Evolutionary conservation across 2,113 vertebrate species (phyloP), one percentile per base, ranked within the genome.

Genomic region (Hyperopisus bebe): DNA sequence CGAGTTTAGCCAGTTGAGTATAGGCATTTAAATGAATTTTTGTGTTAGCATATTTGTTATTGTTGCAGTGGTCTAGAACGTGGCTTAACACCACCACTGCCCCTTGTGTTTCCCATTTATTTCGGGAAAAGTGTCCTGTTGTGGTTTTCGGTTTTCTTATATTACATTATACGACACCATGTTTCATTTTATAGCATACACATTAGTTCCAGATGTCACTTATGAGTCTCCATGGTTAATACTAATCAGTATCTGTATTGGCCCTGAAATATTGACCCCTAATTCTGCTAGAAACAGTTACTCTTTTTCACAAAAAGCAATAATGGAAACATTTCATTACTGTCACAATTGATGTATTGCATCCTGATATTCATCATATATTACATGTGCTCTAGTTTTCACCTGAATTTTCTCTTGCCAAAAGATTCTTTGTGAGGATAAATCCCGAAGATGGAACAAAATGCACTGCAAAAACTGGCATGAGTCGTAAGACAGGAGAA

Each of bases 391-490:
- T 66, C 58, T 66, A 11, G 2, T 66, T 27, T 66, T 27, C 58
- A 27, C n/a, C 27, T 66, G 58, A 66, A 66, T 39, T 39, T 77
- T 77, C 70, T 77, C 31, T 11, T 77, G 13, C 13, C 31, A 10
- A 39, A 39, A 6, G 70, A 77, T 77, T 77, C 31, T 77, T 39
- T 77, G 11, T 77, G 31, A 17, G 70, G 70, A 39, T 77, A 77
- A 35, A 77, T 17, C 70, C 31, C 17, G 70, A 15, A 17, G 70
- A 39, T 77, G 70, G 70, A 77, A 39, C 11, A 86, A 51, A 5
- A 48, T 51, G 84, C 47, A 86, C n/a, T 86, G 84, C 47, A 51
- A 50, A 86, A 50, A 51, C 9, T n/a, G 84, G 47, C 84, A 86
- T 74, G 27, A 74, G 66, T 74, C 27, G 10, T 35, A 35, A 74